phyloP scores from a whole-genome alignment of 1,140 invertebrate species.

The Xylocopa sonorina region DNA sequence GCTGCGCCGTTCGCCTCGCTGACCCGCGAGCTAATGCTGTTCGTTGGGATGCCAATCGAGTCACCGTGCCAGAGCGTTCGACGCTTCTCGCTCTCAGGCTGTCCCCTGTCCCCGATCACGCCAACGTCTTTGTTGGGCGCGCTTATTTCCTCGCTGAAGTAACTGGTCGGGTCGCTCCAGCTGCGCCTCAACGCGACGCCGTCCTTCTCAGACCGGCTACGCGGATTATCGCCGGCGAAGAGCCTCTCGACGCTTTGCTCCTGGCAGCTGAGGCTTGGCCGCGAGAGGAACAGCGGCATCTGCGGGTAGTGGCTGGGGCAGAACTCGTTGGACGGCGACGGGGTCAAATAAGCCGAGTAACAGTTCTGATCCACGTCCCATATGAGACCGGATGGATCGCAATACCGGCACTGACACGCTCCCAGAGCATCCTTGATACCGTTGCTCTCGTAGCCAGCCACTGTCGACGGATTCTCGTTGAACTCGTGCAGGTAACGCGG shows the following conservation, averaged over 20 bases:
- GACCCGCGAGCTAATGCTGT: conserved; percentile 23
- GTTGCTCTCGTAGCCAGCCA: conserved; percentile 74
- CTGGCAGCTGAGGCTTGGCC: conserved; percentile 66
- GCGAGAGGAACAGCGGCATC: conserved; percentile 73
- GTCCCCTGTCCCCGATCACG: conserved; percentile 82
- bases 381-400: conserved; percentile 88
- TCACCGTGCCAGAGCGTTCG: conserved; percentile 73
- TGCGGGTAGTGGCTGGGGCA: conserved; percentile 59
- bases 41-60: conserved; percentile 57
- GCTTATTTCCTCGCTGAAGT: conserved; percentile 75
- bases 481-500: conserved; percentile 76
- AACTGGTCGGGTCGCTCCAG: conserved; percentile 84
- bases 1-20: conserved; percentile 11
- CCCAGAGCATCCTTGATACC: conserved; percentile 78
- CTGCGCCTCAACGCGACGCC: conserved; percentile 83
- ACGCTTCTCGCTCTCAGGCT: conserved; percentile 61
- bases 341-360: conserved; percentile 81
- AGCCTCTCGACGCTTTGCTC: conserved; percentile 79
- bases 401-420: conserved; percentile 90
- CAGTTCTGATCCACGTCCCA: conserved; percentile 87
- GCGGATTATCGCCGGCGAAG: conserved; percentile 76
- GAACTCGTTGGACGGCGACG: conserved; percentile 61
- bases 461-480: conserved; percentile 65
- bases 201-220: conserved; percentile 65
- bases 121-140: conserved; percentile 80